These are phyloP conservation scores for Mesoclemmys tuberculata DNA, from an alignment of 2,113 vertebrate species.

Conservation along the genomic window DNA sequence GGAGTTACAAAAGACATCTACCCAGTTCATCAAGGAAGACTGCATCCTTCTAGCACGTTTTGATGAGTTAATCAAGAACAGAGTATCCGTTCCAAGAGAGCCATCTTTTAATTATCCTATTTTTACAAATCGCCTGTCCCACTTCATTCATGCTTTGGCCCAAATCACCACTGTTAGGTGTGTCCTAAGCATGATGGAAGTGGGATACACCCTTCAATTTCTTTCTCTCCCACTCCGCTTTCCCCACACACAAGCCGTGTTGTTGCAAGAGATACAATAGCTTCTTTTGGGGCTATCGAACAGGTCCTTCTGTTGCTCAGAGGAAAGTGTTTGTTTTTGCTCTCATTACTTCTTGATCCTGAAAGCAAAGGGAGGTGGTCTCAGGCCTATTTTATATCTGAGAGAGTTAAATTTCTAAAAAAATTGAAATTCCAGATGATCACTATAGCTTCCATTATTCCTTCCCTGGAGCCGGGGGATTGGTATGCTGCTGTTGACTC, in stretches of 20 bases:
- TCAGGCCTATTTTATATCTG: not conserved
- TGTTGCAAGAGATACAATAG: not conserved
- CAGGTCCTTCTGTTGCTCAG: not conserved
- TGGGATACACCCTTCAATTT: not conserved
- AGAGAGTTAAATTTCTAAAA: not conserved
- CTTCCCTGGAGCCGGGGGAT: not conserved
- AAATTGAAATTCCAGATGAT: not conserved
- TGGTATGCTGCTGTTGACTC: not conserved
- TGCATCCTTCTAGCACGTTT: not conserved
- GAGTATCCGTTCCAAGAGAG: not conserved
- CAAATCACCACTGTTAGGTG: not conserved
- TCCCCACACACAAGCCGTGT: not conserved
- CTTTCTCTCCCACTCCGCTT: not conserved
- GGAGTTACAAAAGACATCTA: too few relatives aligned
- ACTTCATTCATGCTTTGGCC: not conserved
- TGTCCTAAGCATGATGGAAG: not conserved
- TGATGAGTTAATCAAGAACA: not conserved
- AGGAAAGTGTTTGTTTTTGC: not conserved
- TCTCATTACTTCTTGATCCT: not conserved
- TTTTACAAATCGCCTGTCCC: not conserved
- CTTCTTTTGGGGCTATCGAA: not conserved
- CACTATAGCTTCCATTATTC: not conserved
- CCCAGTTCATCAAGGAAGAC: not conserved
- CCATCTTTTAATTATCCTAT: not conserved
- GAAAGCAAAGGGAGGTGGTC: not conserved